phyloP scores from a whole-genome alignment of 2,797 vertebrate genomes.

The Florisuga fusca region DNA sequence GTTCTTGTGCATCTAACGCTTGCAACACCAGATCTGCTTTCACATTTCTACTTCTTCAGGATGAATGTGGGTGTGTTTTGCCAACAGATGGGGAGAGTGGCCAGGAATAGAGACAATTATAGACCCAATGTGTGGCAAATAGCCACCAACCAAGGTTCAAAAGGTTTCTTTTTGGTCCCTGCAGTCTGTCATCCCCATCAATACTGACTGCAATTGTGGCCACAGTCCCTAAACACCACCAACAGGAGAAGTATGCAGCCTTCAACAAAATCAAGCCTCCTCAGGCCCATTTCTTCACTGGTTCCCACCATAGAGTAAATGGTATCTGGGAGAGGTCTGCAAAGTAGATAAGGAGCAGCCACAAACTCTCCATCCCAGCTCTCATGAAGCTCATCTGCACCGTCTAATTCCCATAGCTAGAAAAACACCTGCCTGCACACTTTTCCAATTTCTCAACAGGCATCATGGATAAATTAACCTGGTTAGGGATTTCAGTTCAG shows the following conservation, averaged over 20 bases:
- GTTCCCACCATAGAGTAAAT: neutral
- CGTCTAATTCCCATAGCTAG: neutral
- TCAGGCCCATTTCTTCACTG: neutral
- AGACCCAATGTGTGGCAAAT: neutral
- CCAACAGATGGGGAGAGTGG: slow-evolving; percentile 3
- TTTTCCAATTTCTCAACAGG: slow-evolving; percentile 31
- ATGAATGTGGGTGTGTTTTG: neutral
- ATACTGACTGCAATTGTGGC: neutral
- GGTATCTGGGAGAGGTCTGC: neutral
- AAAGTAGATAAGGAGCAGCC: neutral
- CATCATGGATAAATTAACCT: slow-evolving; percentile 59
- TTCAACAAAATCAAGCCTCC: neutral
- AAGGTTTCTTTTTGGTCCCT: slow-evolving; percentile 28
- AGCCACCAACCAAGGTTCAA: neutral
- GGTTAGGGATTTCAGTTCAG: slow-evolving; percentile 48
- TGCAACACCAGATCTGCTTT: neutral
- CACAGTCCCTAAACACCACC: neutral
- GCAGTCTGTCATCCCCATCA: neutral
- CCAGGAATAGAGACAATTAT: slow-evolving; percentile 36
- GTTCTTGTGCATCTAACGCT: neutral
- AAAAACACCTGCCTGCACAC: neutral
- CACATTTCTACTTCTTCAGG: neutral
- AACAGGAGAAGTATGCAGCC: neutral
- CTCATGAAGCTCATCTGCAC: neutral
- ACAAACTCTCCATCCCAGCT: neutral